These are phyloP conservation scores for Ginglymostoma cirratum DNA, from an alignment of 2,113 vertebrate genomes.

Conservation along the genomic window DNA sequence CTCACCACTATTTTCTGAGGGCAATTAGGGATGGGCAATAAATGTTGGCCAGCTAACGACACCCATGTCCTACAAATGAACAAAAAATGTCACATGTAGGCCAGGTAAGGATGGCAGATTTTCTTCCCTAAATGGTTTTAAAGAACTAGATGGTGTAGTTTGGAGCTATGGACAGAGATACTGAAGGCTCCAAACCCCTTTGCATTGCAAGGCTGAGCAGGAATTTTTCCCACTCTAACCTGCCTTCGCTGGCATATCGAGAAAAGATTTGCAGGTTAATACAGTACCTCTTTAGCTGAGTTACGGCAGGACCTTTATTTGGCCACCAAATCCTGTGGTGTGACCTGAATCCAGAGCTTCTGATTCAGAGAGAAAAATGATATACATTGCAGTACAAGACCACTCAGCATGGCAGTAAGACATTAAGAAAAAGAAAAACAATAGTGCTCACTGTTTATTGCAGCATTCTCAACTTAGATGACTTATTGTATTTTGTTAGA, in stretches of 20 bases:
- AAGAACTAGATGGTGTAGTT: background rate
- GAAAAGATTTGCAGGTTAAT: background rate
- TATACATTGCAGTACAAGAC: too few species aligned
- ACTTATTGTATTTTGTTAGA: constrained; percentile 48
- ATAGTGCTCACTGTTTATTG: background rate
- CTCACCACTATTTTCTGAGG: too few species aligned
- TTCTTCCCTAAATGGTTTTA: too few species aligned
- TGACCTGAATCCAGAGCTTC: background rate
- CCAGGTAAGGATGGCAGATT: too few species aligned
- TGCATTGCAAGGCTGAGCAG: background rate
- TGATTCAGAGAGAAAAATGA: background rate
- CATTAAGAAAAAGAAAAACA: background rate
- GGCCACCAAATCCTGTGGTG: background rate
- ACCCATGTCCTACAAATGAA: too few species aligned
- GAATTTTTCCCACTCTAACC: background rate
- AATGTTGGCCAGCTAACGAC: too few species aligned
- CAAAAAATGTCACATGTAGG: too few species aligned
- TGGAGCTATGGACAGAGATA: background rate
- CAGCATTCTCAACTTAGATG: background rate
- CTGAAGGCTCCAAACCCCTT: background rate
- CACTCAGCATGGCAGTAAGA: background rate
- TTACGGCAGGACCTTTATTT: background rate
- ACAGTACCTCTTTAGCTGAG: background rate
- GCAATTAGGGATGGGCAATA: too few species aligned
- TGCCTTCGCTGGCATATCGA: background rate